A percentile compares a stretch with the other conserved stretches of the same genome.
phyloP scores from a whole-genome alignment of 2,113 vertebrate species.

The Delphinapterus leucas region DNA sequence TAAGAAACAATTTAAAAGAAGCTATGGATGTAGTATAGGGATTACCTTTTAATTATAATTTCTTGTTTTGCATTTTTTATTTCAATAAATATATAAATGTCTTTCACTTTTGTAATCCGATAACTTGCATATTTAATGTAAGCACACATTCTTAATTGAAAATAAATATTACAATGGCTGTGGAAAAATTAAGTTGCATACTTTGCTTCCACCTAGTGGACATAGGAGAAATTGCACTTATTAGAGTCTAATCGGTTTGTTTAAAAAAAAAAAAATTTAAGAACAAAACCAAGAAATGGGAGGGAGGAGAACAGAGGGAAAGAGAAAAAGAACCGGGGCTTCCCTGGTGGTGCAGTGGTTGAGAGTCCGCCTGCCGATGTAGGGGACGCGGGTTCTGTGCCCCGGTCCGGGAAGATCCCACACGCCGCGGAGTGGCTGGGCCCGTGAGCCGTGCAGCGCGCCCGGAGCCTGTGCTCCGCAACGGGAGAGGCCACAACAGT shows the following conservation, averaged over 20 bases:
- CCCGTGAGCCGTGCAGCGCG: too few relatives aligned
- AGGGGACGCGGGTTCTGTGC: too few relatives aligned
- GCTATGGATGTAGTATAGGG: neutral
- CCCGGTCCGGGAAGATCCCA: too few relatives aligned
- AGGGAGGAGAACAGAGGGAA: neutral
- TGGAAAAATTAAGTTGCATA: neutral
- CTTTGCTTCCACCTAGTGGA: conserved; percentile 39
- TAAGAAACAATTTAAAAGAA: neutral
- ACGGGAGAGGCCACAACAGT: too few relatives aligned
- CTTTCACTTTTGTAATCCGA: neutral
- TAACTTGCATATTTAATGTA: neutral
- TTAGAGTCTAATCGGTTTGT: neutral
- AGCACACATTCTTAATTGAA: neutral
- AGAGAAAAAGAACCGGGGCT: too few relatives aligned
- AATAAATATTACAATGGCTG: neutral
- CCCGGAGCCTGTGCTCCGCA: too few relatives aligned
- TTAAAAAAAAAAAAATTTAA: neutral
- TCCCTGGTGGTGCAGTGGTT: too few relatives aligned
- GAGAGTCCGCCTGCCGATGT: too few relatives aligned
- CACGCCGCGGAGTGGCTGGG: too few relatives aligned
- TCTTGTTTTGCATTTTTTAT: neutral
- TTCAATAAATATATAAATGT: neutral
- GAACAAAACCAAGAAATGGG: neutral
- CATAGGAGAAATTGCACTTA: neutral
- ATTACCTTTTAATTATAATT: neutral